Evolutionary conservation across 2,113 vertebrate genomes (phyloP), one percentile per base, ranked within the genome.

Genomic region (Willisornis vidua): DNA sequence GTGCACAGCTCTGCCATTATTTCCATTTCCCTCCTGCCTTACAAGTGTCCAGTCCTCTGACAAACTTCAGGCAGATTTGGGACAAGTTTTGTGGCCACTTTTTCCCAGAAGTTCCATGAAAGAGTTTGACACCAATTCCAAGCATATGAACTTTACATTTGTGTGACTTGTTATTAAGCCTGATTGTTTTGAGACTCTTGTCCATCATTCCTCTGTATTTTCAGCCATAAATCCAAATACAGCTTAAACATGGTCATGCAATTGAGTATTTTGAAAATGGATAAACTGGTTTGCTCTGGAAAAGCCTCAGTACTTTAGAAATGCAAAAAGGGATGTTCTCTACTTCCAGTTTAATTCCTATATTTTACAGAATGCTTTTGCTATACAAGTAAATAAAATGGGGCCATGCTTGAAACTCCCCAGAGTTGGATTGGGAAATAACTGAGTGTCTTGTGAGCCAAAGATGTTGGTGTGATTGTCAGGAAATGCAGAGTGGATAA

Each of bases 361-460:
- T 82, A 33, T 85, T 85, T 79, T 58, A n/a, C 54, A 9, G 85
- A 61, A 63, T 72, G n/a, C 67, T 96, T 61, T 41, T 85, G 49
- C 74, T 91, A 57, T 14, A 59, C 55, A 65, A 63, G 43, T 89
- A 91, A 87, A 72, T 78, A 39, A 80, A 87, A 74, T 29, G 41
- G 76, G 93, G 59, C 94, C 78, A 75, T 82, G 39, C 82, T 71
- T 90, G 48, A 6, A 29, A 63, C 39, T 97, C 41, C 84, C 96
- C 95, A 97, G 77, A 88, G 97, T 62, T 97, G 94, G 91, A 84
- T 97, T 95, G 93, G 96, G 97, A 98, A 98, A 97, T 97, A 97
- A 96, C 87, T 97, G 90, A 93, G 95, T 96, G 83, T 96, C 72
- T 91, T 85, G 93, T 89, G 90, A 96, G 87, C 81, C 84, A 88